phyloP scores from a whole-genome alignment of 2,113 vertebrate genomes.

The human region DNA sequence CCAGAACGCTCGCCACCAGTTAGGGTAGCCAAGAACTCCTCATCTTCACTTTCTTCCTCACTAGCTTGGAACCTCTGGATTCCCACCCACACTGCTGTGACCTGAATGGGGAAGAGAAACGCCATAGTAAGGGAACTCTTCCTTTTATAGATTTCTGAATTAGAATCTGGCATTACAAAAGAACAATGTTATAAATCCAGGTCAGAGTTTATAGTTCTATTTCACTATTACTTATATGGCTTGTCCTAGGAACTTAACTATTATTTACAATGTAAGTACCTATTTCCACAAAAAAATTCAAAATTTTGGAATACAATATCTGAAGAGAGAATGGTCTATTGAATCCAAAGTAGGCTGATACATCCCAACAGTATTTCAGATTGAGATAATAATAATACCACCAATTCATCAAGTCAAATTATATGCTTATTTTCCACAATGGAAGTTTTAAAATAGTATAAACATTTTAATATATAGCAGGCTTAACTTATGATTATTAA shows the following conservation, averaged over 20 bases:
- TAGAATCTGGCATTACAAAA: constrained; percentile 17
- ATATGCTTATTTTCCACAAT: constrained; percentile 2
- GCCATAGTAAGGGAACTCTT: not conserved
- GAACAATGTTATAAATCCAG: not conserved
- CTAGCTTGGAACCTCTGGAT: not conserved
- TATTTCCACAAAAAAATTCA: not conserved
- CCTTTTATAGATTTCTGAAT: not conserved
- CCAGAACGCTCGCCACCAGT: not conserved
- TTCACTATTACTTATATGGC: not conserved
- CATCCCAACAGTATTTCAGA: constrained; percentile 36
- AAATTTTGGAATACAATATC: not conserved
- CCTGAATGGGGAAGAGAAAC: not conserved
- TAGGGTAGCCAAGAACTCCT: not conserved
- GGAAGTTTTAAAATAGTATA: not conserved
- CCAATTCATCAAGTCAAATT: constrained; percentile 14
- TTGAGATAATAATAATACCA: not conserved
- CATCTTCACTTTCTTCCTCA: not conserved
- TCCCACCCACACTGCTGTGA: not conserved
- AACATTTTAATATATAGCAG: constrained; percentile 26
- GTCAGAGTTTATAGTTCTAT: not conserved
- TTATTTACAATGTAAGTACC: not conserved
- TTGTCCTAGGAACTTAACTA: not conserved
- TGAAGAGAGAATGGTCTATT: not conserved
- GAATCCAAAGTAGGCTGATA: not conserved
- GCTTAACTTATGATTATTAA: constrained; percentile 3